Evolutionary conservation across 1,140 invertebrate genomes (phyloP), one percentile per base, ranked within the genome.

Genomic region (Ganaspis sp.): DNA sequence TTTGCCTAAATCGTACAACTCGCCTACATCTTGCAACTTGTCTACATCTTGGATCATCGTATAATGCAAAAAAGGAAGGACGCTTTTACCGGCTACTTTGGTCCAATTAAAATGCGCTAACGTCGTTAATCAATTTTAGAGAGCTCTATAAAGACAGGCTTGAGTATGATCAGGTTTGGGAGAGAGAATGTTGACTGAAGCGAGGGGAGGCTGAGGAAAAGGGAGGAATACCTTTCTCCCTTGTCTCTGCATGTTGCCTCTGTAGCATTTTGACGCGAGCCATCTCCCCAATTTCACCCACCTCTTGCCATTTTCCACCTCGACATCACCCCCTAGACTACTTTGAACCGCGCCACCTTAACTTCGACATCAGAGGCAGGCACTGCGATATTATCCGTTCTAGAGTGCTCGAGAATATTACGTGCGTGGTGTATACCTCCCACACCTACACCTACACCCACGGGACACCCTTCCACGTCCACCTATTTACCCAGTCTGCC

Each of bases 341-440:
- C 58, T 64, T 64, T 64, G 58, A 64, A 64, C 26, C 26, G 26
- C 12, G 58, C 15, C 58, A 64, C 58, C 58, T 64, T 64, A 64
- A 64, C 58, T 64, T 64, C 58, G 58, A 64, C 58, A 64, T 64
- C 58, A 64, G 58, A 64, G 58, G 23, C 58, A 64, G 58, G 58
- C 58, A 64, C 58, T 64, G 58, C 58, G 58, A 64, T 64, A 64
- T 64, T 64, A 64, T 64, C 58, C 58, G 58, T 64, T 64, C 23
- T 64, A 64, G 58, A 64, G 58, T 64, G 54, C 54, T 64, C 54
- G 54, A 64, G 58, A 64, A 64, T 64, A 64, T 64, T 64, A 64
- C 23, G 58, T 64, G 58, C 58, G 58, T 64, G 12, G 58, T 64
- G 58, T 64, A n/a, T 29, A 34, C 58, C 58, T 26, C 53, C 53